Evolutionary conservation across 2,888 invertebrate genomes (phyloP).

Genomic region (Dasypolia templi): DNA sequence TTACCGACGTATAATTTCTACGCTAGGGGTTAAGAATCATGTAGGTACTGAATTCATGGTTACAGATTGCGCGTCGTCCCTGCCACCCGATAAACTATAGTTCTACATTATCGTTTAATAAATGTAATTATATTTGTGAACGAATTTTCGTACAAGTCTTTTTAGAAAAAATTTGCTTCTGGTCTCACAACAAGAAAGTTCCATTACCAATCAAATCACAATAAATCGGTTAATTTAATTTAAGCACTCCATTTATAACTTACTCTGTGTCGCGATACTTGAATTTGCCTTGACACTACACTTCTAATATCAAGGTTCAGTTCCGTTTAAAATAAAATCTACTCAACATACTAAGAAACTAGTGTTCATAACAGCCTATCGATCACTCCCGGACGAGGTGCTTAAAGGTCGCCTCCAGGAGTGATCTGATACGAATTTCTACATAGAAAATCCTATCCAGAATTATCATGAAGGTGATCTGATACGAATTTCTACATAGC

Average conservation of each 20-base stretch:
- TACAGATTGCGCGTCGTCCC: too few species aligned
- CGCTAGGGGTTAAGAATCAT: too few species aligned
- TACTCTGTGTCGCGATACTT: slow-evolving; percentile 2
- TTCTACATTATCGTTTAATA: slow-evolving; percentile 8
- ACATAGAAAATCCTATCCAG: background rate
- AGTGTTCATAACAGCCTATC: slow-evolving; percentile 17
- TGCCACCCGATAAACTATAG: background rate
- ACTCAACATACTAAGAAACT: slow-evolving; percentile 1
- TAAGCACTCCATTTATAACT: background rate
- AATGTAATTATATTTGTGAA: background rate
- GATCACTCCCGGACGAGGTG: too few species aligned
- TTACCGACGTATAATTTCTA: too few species aligned
- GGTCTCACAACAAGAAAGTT: slow-evolving; percentile 6
- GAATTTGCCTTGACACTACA: background rate
- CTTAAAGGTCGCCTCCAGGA: too few species aligned
- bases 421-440: background rate
- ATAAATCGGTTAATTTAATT: background rate
- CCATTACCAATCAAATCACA: background rate
- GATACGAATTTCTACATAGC: background rate
- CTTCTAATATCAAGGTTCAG: slow-evolving; percentile 6
- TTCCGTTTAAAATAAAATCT: background rate
- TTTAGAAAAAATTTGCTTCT: background rate
- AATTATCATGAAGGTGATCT: background rate
- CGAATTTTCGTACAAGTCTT: background rate
- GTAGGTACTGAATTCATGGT: too few species aligned